Base-by-base conservation (phyloP, 2,797 vertebrate genomes). In the Cyclura pinguis region DNA sequence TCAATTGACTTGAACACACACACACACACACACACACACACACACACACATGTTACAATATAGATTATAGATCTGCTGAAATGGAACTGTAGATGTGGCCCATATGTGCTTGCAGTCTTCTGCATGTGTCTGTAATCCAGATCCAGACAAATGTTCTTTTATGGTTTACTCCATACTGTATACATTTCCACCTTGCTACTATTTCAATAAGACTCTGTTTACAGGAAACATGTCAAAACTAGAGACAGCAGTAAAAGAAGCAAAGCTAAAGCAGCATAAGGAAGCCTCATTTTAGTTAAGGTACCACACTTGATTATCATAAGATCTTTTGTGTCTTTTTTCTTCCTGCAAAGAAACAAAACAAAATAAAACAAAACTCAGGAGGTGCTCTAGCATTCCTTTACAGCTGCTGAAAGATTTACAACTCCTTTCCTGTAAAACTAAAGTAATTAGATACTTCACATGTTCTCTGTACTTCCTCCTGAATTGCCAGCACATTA, bases 351-450 rank as follows among this genome's bases (percentile, higher is more conserved):
- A 27, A 67, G 64, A 27, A 67, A 67, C 10, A 59, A 80, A 38
- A 92, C 1, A 4, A n/a, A 38, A 92, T 0, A 4, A n/a, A 73
- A 35, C 32, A 35, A 73, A 73, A n/a, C n/a, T 72, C 8, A 91
- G 7, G 27, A n/a, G 77, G n/a, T 88, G 89, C 89, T 86, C 80
- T 87, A 87, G 2, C 67, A 80, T 92, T 93, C 92, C 52, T 20
- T 64, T 59, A 42, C 14, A 92, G 22, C 35, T 91, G 18, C 64
- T 84, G 55, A 91, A 50, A 42, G 89, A 77, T 57, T 89, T 93
- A 20, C 13, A 88, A 24, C 67, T 2, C 0, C 22, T 92, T 93
- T 93, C 73, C 80, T 29, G 55, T 1, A 90, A 92, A 93, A 85
- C 8, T 72, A 0, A n/a, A 50, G 20, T 4, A 89, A 85, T 0